Evolutionary conservation across 2,113 vertebrate genomes (phyloP).

Genomic region (Varanus komodoensis): DNA sequence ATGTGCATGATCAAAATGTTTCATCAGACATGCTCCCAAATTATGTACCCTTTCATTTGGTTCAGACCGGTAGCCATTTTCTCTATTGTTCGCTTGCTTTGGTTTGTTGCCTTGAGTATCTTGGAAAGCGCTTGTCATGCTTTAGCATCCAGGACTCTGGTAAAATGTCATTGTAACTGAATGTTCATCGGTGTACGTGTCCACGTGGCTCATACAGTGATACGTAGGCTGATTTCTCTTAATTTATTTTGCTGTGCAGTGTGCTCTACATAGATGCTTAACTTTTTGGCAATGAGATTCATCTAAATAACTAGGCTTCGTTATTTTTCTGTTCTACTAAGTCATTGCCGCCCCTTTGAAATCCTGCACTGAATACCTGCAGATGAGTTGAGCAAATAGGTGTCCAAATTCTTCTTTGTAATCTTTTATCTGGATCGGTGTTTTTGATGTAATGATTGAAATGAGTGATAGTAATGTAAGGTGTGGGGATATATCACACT

Average conservation of each 20-base stretch:
- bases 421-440: background rate
- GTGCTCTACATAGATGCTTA: background rate
- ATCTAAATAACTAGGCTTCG: background rate
- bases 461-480: background rate
- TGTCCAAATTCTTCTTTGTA: background rate
- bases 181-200: background rate
- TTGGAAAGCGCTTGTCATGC: background rate
- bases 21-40: conserved; percentile 7
- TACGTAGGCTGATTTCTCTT: background rate
- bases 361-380: background rate
- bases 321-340: background rate
- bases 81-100: background rate
- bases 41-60: background rate
- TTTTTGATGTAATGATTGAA: background rate
- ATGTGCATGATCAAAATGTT: background rate
- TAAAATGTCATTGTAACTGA: background rate
- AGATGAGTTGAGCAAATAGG: background rate
- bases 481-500: background rate
- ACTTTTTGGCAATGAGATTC: background rate
- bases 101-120: background rate
- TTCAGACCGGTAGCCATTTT: conserved; percentile 19
- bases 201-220: background rate
- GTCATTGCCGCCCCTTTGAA: background rate
- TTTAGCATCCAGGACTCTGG: background rate
- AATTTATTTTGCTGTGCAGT: background rate